phyloP scores from a whole-genome alignment of 1,140 invertebrate genomes.

The silkworm (Bombyx mori) region ASM3026992v2 NC_085119.1:2469001-2469500 shows the following conservation, averaged over 20 bases:
- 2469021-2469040: conserved; percentile 89
- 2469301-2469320: conserved; percentile 71
- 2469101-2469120: conserved; percentile 71
- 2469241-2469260: conserved; percentile 62
- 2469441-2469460: conserved; percentile 58
- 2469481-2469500: conserved; percentile 66
- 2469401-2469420: conserved; percentile 65
- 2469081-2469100: conserved; percentile 73
- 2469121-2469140: conserved; percentile 78
- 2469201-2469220: conserved; percentile 66
- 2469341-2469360: conserved; percentile 71
- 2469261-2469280: conserved; percentile 70
- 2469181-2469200: conserved; percentile 82
- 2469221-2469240: conserved; percentile 53
- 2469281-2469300: conserved; percentile 69
- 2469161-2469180: conserved; percentile 85
- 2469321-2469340: conserved; percentile 65
- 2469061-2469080: conserved; percentile 78
- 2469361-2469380: conserved; percentile 74
- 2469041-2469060: conserved; percentile 87
- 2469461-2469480: conserved; percentile 62
- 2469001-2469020: conserved; percentile 88
- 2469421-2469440: conserved; percentile 48
- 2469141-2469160: conserved; percentile 87
- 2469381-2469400: conserved; percentile 73